These are phyloP conservation scores for Boloria selene DNA, from an alignment of 2,888 invertebrate genomes.

Conservation along the genomic window DNA sequence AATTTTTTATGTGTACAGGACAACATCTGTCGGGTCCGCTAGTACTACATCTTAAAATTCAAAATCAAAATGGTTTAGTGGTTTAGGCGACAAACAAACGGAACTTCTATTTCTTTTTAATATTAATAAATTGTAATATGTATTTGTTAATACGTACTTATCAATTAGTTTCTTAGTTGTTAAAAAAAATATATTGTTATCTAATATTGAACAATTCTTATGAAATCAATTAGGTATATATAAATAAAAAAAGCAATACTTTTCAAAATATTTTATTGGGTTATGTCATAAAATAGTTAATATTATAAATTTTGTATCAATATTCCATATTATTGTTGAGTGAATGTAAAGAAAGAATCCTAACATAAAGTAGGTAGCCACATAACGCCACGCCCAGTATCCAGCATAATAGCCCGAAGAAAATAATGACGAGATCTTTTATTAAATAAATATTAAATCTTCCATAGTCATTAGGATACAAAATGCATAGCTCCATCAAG, in stretches of 20 bases:
- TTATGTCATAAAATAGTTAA: not conserved
- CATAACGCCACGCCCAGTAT: slow-evolving; percentile 51
- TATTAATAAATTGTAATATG: too few relatives aligned
- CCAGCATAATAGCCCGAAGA: slow-evolving; percentile 48
- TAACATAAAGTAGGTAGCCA: slow-evolving; percentile 54
- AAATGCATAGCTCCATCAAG: slow-evolving; percentile 60
- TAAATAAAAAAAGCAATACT: not conserved
- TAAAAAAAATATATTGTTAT: too few relatives aligned
- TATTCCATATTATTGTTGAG: slow-evolving; percentile 43
- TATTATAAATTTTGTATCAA: not conserved
- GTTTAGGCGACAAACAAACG: too few relatives aligned
- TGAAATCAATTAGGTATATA: not conserved
- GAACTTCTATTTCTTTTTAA: too few relatives aligned
- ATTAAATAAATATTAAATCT: slow-evolving; percentile 47
- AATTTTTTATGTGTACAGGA: too few relatives aligned
- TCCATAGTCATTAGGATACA: slow-evolving; percentile 59
- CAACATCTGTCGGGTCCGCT: too few relatives aligned
- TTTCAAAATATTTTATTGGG: not conserved
- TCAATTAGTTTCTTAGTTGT: too few relatives aligned
- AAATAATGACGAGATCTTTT: slow-evolving; percentile 52
- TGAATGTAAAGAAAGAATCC: slow-evolving; percentile 46
- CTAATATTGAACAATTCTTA: too few relatives aligned
- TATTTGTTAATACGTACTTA: too few relatives aligned
- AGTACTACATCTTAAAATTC: too few relatives aligned
- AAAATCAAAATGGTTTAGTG: too few relatives aligned